These are phyloP conservation scores for Diogma glabrata DNA, from an alignment of 2,888 invertebrate genomes.

Conservation along the genomic window DNA sequence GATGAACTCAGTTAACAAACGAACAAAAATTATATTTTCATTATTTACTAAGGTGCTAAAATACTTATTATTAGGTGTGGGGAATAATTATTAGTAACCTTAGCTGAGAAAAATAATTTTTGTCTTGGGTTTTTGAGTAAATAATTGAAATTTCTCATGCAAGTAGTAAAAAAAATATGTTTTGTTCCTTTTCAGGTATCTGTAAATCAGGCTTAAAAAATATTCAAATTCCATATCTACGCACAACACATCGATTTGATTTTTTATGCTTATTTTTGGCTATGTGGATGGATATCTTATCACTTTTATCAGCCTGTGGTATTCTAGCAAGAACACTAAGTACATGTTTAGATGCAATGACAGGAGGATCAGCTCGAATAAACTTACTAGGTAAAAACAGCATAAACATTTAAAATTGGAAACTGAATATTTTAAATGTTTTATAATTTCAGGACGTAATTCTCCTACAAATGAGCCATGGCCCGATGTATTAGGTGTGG, in stretches of 20 bases:
- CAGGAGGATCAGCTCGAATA: conserved; percentile 41
- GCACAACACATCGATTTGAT: conserved; percentile 37
- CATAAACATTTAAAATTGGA: background rate
- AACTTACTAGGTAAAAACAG: conserved; percentile 37
- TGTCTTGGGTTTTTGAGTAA: too few relatives aligned
- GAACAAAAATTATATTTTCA: too few relatives aligned
- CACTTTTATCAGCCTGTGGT: conserved; percentile 41
- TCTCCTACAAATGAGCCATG: conserved; percentile 40
- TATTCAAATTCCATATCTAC: conserved; percentile 35
- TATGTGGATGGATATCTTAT: conserved; percentile 42
- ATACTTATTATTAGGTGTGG: too few relatives aligned
- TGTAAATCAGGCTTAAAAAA: conserved; percentile 33
- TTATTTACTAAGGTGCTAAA: too few relatives aligned
- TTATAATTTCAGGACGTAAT: conserved; percentile 30
- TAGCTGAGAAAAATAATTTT: too few relatives aligned
- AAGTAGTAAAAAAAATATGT: too few relatives aligned
- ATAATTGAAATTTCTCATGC: too few relatives aligned
- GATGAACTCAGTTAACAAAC: too few relatives aligned
- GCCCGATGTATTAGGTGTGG: conserved; percentile 46
- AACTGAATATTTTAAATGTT: background rate
- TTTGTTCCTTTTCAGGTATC: conserved; percentile 29
- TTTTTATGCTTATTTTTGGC: conserved; percentile 38
- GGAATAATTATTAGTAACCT: too few relatives aligned
- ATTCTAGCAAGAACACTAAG: conserved; percentile 44
- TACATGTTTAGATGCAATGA: conserved; percentile 45